Evolutionary conservation across 2,797 vertebrate genomes (phyloP), one percentile per base, ranked within the genome.

Genomic region (Sebastes iracundus): DNA sequence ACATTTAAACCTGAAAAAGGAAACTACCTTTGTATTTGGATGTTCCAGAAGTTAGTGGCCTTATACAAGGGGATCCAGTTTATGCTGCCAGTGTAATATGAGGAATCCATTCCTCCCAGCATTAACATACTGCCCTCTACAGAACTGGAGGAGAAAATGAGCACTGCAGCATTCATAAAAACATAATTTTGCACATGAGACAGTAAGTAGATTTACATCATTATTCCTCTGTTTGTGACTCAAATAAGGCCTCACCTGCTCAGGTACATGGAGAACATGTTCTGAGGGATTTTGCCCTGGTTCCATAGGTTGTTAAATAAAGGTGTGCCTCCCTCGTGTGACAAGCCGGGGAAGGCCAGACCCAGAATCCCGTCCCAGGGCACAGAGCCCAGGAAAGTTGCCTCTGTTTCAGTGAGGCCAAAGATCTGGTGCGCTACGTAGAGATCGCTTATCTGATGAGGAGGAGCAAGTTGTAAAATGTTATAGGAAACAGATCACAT

Each of bases 191-290:
- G 49, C 20, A 28, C 5, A 49, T 12, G 5, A 49, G 13, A 23
- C n/a, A 35, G 12, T 46, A 8, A 2, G 12, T 16, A 28, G 23
- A 1, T 66, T 12, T 18, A 13, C 7, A 25, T 6, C 1, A 30
- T 42, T 4, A 23, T 30, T 20, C 11, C 35, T 76, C 23, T 61
- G 73, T 81, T 28, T 0, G 13, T 38, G 10, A 13, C 20, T 61
- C 28, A 52, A 27, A 65, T 9, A 23, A 53, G 23, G 25, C 11
- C 53, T 65, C 70, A 78, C 64, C 63, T 78, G 81, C 72, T 87
- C 70, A 88, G 71, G 69, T 90, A 90, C 66, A 90, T 80, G 64
- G 89, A 92, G 76, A 91, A 92, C 46, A 87, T 28, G 55, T 89
- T n/a, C n/a, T 67, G 69, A 6, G 72, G 13, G 62, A 91, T 64